Percentiles rank a stretch among this genome's conserved stretches.
Evolutionary conservation across 2,113 vertebrate genomes (phyloP).

Genomic region (Cyanoderma ruficeps): DNA sequence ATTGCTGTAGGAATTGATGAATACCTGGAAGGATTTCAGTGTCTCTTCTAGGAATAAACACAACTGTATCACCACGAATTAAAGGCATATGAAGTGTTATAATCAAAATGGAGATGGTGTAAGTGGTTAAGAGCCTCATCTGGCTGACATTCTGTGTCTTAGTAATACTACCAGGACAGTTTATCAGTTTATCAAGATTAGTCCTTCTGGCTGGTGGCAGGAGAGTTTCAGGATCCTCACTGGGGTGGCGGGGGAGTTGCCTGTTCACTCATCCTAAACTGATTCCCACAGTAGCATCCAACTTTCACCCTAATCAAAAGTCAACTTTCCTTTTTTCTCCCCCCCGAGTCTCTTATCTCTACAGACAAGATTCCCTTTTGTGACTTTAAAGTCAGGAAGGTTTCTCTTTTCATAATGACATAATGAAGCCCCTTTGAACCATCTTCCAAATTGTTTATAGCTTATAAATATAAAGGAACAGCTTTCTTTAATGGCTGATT

Average conservation of each 20-base stretch:
- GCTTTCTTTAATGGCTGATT: background rate
- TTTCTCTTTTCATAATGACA: background rate
- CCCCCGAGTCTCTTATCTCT: background rate
- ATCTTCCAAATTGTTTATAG: background rate
- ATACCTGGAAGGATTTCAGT: background rate
- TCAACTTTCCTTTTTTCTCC: background rate
- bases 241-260: background rate
- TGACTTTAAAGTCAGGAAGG: background rate
- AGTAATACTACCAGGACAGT: background rate
- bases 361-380: background rate
- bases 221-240: background rate
- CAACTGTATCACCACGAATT: background rate
- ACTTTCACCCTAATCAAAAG: background rate
- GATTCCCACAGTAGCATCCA: background rate
- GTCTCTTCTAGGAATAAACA: background rate
- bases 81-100: background rate
- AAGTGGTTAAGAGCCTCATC: background rate
- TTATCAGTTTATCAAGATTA: background rate
- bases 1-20: background rate
- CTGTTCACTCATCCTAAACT: background rate
- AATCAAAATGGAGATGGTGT: background rate
- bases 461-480: background rate
- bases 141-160: background rate
- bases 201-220: background rate
- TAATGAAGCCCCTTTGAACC: background rate